These are phyloP conservation scores for Penaeus japonicus DNA, from an alignment of 1,140 invertebrate species.

Conservation along the genomic window DNA sequence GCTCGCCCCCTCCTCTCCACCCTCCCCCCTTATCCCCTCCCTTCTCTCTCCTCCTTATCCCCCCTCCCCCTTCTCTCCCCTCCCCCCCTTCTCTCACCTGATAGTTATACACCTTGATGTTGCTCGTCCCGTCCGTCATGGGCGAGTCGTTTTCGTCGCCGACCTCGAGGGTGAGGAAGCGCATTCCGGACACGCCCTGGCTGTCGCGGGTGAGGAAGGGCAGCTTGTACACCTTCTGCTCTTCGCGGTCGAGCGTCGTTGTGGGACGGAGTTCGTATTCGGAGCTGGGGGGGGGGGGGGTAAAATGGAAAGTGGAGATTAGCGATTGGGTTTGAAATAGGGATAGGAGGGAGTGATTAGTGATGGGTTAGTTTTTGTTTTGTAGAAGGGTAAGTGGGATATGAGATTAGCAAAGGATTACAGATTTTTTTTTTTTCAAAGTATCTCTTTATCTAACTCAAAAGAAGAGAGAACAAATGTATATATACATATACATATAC, in stretches of 20 bases:
- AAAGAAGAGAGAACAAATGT: too few relatives aligned
- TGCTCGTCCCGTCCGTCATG: constrained; percentile 81
- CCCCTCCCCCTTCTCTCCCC: not conserved
- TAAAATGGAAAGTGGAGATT: not conserved
- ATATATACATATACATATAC: too few relatives aligned
- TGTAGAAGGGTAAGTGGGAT: too few relatives aligned
- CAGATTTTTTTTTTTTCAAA: too few relatives aligned
- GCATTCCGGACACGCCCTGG: constrained; percentile 64
- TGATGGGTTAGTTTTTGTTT: too few relatives aligned
- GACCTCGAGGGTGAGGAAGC: constrained; percentile 75
- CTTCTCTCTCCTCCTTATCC: not conserved
- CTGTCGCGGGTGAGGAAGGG: constrained; percentile 56
- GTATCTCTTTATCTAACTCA: too few relatives aligned
- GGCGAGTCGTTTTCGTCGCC: constrained; percentile 90
- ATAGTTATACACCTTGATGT: constrained; percentile 60
- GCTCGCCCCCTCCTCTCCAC: not conserved
- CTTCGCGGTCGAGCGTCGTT: constrained; percentile 64
- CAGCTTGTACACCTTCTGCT: constrained; percentile 60
- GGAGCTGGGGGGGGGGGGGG: not conserved
- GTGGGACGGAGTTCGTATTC: constrained; percentile 49
- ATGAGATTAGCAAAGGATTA: too few relatives aligned
- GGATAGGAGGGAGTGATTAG: not conserved
- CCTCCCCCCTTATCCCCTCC: not conserved
- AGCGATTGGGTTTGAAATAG: not conserved
- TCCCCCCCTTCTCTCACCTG: not conserved